Percentiles rank a stretch among this genome's conserved stretches.
phyloP scores from a whole-genome alignment of 2,113 vertebrate species.

The Recurvirostra avosetta region DNA sequence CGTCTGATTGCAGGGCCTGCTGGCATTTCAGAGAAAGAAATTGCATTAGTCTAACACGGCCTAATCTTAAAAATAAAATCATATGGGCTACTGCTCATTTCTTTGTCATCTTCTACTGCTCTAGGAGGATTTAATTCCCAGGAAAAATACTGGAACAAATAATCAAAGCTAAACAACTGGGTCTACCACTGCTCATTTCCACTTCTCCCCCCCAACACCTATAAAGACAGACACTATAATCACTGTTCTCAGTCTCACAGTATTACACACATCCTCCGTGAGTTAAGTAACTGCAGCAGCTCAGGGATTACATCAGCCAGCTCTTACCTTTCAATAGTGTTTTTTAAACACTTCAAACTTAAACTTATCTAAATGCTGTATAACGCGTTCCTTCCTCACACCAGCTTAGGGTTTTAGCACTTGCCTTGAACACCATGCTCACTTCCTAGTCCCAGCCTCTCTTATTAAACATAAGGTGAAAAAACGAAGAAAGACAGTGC shows the following conservation, averaged over 20 bases:
- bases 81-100: background rate
- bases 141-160: background rate
- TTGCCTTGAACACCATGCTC: background rate
- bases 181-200: background rate
- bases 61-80: background rate
- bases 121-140: background rate
- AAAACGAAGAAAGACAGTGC: background rate
- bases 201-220: background rate
- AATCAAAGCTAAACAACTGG: background rate
- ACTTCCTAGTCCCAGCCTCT: background rate
- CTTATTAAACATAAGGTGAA: background rate
- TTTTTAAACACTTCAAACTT: background rate
- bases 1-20: background rate
- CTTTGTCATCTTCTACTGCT: background rate
- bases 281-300: background rate
- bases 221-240: background rate
- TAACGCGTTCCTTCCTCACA: background rate
- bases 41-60: background rate
- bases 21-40: background rate
- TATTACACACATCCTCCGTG: background rate
- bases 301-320: constrained; percentile 13
- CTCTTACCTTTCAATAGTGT: background rate
- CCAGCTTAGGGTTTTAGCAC: background rate
- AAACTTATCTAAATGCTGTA: background rate
- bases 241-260: background rate